Evolutionary conservation across 2,888 invertebrate species (phyloP).

Genomic region (Pachycephus smyrnensis): DNA sequence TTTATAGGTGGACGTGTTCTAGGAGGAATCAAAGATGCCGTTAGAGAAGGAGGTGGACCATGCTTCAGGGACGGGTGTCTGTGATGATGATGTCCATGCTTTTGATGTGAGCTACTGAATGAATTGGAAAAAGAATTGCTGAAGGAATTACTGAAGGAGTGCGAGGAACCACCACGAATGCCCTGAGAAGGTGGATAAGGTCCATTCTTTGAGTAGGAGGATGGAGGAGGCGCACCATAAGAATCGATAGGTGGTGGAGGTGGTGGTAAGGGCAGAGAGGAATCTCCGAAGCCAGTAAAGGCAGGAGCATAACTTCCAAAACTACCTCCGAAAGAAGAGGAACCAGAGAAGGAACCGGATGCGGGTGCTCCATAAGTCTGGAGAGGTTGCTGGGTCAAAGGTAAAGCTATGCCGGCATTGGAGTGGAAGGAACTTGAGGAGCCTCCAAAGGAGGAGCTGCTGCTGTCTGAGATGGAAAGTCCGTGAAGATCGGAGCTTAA

Average conservation of each 20-base stretch:
- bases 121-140: neutral
- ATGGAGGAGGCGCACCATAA: conserved; percentile 52
- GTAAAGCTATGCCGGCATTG: conserved; percentile 10
- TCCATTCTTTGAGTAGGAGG: conserved; percentile 59
- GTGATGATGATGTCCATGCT: conserved; percentile 63
- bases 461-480: conserved; percentile 9
- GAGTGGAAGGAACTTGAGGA: conserved; percentile 8
- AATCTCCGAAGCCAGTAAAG: neutral
- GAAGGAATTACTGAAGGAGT: conserved; percentile 25
- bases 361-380: neutral
- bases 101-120: conserved; percentile 20
- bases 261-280: conserved; percentile 15
- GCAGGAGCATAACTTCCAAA: conserved; percentile 6
- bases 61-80: conserved; percentile 18
- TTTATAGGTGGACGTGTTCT: conserved; percentile 71
- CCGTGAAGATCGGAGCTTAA: conserved; percentile 9
- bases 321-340: conserved; percentile 5
- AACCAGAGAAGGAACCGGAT: conserved; percentile 5
- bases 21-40: conserved; percentile 51
- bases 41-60: conserved; percentile 40
- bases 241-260: conserved; percentile 36
- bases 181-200: conserved; percentile 64
- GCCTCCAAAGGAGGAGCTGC: conserved; percentile 10
- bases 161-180: conserved; percentile 57
- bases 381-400: neutral